Conservation (phyloP, 1,140 invertebrate species). For the Galendromus occidentalis region DNA sequence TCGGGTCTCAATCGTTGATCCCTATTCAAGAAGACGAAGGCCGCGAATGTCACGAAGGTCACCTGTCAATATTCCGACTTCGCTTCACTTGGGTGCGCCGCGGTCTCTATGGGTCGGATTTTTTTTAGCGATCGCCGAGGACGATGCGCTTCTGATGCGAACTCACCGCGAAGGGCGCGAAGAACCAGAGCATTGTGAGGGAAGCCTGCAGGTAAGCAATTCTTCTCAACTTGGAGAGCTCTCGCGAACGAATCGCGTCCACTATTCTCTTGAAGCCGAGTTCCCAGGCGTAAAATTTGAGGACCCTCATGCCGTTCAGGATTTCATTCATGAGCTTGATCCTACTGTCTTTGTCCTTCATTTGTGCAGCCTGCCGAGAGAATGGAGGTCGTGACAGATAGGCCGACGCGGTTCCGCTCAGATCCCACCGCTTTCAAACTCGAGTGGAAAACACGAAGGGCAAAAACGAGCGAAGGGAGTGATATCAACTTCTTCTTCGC, state of each 20-base stretch:
- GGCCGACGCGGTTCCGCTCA: too few species aligned
- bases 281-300: slow-evolving; percentile 65
- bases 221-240: slow-evolving; percentile 30
- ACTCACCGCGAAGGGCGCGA: slow-evolving; percentile 81
- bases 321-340: slow-evolving; percentile 32
- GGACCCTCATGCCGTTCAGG: slow-evolving; percentile 50
- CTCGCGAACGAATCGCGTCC: slow-evolving; percentile 24
- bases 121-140: too few species aligned
- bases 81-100: too few species aligned
- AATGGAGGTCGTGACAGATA: too few species aligned
- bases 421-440: too few species aligned
- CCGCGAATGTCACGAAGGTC: not conserved
- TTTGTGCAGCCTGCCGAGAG: not conserved
- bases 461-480: too few species aligned
- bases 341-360: not conserved
- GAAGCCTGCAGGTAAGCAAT: slow-evolving; percentile 34
- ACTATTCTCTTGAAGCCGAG: slow-evolving; percentile 35
- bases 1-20: slow-evolving; percentile 30
- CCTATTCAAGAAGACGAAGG: not conserved
- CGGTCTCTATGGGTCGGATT: too few species aligned
- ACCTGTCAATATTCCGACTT: not conserved
- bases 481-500: too few species aligned
- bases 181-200: slow-evolving; percentile 82
- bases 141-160: too few species aligned
- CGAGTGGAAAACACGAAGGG: too few species aligned